A percentile compares a stretch with the other conserved stretches of the same genome.
Evolutionary conservation across 2,113 vertebrate genomes (phyloP).

Genomic region (Rhabdornis inornatus): DNA sequence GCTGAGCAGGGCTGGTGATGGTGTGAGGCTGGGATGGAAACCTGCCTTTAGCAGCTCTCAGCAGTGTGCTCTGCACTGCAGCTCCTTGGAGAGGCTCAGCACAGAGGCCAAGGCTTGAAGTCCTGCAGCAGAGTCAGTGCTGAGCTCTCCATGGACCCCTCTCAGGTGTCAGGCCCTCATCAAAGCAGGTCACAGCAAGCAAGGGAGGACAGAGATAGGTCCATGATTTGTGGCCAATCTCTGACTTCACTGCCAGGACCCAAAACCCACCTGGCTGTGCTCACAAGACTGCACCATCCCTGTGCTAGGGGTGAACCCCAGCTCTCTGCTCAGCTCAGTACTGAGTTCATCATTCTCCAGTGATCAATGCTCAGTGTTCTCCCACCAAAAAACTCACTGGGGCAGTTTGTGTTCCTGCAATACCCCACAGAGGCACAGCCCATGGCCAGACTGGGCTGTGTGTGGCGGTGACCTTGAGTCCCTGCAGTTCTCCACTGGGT

Average conservation of each 20-base stretch:
- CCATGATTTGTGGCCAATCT: neutral
- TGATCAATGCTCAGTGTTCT: neutral
- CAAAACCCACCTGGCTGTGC: neutral
- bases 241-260: neutral
- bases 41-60: neutral
- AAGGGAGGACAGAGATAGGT: neutral
- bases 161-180: neutral
- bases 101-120: neutral
- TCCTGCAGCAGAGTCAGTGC: fast-evolving
- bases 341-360: neutral
- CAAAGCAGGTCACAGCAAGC: neutral
- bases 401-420: neutral
- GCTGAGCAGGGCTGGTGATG: neutral
- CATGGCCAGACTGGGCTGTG: fast-evolving
- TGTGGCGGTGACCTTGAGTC: neutral
- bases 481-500: fast-evolving
- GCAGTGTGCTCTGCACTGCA: neutral
- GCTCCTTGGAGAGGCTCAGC: neutral
- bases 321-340: neutral
- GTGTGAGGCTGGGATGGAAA: neutral
- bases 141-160: neutral
- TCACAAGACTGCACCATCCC: neutral
- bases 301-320: neutral
- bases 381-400: neutral
- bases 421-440: neutral